Percentiles rank a stretch among this genome's conserved stretches.
Conservation (phyloP, 2,888 invertebrate genomes). For the Dasypogon diadema region DNA sequence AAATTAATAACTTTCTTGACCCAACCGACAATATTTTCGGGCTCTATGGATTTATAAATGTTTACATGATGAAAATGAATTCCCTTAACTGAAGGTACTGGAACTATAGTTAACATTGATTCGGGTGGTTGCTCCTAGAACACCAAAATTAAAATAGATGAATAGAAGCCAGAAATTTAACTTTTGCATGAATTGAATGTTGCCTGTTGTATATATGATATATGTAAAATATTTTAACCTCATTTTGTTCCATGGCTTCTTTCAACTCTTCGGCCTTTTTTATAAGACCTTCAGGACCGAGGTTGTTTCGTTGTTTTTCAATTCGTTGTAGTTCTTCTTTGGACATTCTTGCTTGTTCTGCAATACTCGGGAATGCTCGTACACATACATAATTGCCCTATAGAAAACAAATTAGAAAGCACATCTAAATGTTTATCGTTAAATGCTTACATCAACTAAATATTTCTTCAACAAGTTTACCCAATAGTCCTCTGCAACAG, state of each 20-base stretch:
- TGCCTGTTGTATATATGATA: too few species aligned
- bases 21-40: constrained; percentile 61
- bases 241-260: constrained; percentile 81
- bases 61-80: constrained; percentile 77
- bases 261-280: constrained; percentile 74
- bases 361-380: constrained; percentile 73
- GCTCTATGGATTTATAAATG: constrained; percentile 62
- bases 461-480: constrained; percentile 76
- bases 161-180: too few species aligned
- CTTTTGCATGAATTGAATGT: too few species aligned
- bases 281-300: constrained; percentile 79
- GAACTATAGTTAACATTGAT: constrained; percentile 78
- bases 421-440: too few species aligned
- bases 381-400: constrained; percentile 54
- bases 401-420: neutral
- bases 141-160: too few species aligned
- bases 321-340: constrained; percentile 80
- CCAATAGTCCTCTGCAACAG: constrained; percentile 79
- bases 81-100: constrained; percentile 79
- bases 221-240: too few species aligned
- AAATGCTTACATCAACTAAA: constrained; percentile 58
- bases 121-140: constrained; percentile 77
- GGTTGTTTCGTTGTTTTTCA: constrained; percentile 73
- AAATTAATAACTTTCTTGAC: constrained; percentile 72
- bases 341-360: constrained; percentile 76